A percentile compares a stretch with the other conserved stretches of the same genome.
These are phyloP conservation scores for Neoseiulus cucumeris DNA, from an alignment of 1,140 invertebrate genomes.

Conservation along the genomic window DNA sequence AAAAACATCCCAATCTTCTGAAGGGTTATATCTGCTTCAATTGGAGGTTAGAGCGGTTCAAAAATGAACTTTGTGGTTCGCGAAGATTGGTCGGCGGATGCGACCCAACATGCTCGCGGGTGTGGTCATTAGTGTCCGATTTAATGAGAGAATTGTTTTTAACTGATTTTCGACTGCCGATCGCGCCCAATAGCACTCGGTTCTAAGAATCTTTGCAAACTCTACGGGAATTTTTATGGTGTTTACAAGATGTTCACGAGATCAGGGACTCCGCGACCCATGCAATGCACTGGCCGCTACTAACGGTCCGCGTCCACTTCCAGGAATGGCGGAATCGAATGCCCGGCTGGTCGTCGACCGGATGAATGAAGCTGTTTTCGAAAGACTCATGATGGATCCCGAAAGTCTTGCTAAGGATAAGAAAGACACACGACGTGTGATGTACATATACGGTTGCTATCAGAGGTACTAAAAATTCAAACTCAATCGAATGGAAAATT, in stretches of 20 bases:
- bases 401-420: background rate
- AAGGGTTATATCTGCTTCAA: no score
- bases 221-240: background rate
- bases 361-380: constrained; percentile 7
- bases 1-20: no score
- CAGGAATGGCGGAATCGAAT: background rate
- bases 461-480: background rate
- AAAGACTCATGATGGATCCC: constrained; percentile 2
- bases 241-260: background rate
- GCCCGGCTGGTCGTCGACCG: background rate
- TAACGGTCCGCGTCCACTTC: background rate
- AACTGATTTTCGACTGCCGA: no score
- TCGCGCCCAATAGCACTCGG: no score
- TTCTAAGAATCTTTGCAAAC: no score
- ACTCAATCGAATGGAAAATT: no score
- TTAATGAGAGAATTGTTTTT: no score
- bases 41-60: no score
- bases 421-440: background rate
- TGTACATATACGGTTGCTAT: background rate
- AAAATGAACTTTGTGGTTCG: no score
- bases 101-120: no score
- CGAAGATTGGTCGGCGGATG: no score
- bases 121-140: no score
- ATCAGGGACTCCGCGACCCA: background rate
- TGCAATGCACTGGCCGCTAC: background rate